Conservation (phyloP, 2,888 invertebrate species). For the Cosmia trapezina region DNA sequence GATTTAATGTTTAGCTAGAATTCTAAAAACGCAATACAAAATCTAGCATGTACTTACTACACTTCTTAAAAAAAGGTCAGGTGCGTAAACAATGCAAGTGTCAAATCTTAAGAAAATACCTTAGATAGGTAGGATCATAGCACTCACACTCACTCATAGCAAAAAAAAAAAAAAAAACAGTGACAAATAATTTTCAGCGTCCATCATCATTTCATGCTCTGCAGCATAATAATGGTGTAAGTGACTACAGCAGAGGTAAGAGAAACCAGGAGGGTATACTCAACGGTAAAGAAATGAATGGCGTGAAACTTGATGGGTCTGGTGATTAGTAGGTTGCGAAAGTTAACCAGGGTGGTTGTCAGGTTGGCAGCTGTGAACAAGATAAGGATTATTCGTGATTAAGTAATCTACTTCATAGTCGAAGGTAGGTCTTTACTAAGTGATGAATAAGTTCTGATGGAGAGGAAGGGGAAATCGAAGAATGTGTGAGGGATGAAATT, state of each 20-base stretch:
- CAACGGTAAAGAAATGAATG: constrained; percentile 72
- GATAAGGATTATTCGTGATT: neutral
- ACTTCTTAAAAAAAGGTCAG: neutral
- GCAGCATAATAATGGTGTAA: constrained; percentile 76
- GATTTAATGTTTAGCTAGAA: too few relatives aligned
- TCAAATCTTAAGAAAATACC: too few relatives aligned
- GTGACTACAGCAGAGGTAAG: constrained; percentile 75
- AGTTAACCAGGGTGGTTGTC: constrained; percentile 47
- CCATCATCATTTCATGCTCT: constrained; percentile 49
- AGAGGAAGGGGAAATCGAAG: neutral
- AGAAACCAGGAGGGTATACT: constrained; percentile 74
- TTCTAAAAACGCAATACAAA: too few relatives aligned
- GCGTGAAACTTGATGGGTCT: constrained; percentile 71
- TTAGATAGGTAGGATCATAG: neutral
- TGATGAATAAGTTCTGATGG: too few relatives aligned
- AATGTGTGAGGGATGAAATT: too few relatives aligned
- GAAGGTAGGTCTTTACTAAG: too few relatives aligned
- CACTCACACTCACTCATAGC: neutral
- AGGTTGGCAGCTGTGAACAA: constrained; percentile 49
- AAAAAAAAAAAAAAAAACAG: neutral
- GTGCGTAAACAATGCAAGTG: neutral
- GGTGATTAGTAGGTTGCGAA: constrained; percentile 61
- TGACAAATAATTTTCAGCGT: neutral
- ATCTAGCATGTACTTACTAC: too few relatives aligned
- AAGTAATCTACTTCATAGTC: too few relatives aligned